A percentile compares a stretch with the other conserved stretches of the same genome.
These are phyloP conservation scores for Acanthis flammea DNA, from an alignment of 2,797 vertebrate genomes.

Conservation along the genomic window DNA sequence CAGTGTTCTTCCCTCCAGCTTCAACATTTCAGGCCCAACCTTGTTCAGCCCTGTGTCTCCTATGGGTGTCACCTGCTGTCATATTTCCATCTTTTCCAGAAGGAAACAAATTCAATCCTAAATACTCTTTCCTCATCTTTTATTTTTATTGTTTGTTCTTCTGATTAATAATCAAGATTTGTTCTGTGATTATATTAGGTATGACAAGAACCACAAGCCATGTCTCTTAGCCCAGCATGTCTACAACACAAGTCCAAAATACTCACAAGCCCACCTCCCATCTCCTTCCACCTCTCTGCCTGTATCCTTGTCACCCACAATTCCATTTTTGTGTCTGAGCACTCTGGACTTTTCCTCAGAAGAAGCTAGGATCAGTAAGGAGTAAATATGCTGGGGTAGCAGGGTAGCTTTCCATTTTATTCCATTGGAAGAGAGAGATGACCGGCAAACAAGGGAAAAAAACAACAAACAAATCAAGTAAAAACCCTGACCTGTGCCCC, in stretches of 20 bases:
- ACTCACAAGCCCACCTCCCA: neutral
- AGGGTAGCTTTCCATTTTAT: neutral
- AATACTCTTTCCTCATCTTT: neutral
- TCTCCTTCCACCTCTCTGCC: neutral
- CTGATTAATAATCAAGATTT: neutral
- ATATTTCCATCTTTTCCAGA: neutral
- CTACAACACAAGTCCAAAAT: neutral
- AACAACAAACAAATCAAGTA: too few relatives aligned
- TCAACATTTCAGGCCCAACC: neutral
- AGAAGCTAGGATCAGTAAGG: neutral
- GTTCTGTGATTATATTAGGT: neutral
- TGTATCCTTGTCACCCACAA: neutral
- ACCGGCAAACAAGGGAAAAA: neutral
- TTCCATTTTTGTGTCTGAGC: rapidly evolving
- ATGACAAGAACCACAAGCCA: neutral
- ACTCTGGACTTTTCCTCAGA: neutral
- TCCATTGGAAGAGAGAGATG: neutral
- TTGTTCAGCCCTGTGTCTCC: neutral
- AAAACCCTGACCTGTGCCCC: neutral
- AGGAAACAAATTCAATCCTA: neutral
- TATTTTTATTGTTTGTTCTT: neutral
- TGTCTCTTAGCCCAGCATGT: rapidly evolving
- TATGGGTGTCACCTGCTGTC: rapidly evolving
- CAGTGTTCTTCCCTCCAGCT: neutral
- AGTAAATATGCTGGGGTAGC: rapidly evolving